Percentiles rank a stretch among this genome's conserved stretches.
These are phyloP conservation scores for Drosophila nebulosa DNA, from an alignment of 1,140 invertebrate species.

Conservation along the genomic window DNA sequence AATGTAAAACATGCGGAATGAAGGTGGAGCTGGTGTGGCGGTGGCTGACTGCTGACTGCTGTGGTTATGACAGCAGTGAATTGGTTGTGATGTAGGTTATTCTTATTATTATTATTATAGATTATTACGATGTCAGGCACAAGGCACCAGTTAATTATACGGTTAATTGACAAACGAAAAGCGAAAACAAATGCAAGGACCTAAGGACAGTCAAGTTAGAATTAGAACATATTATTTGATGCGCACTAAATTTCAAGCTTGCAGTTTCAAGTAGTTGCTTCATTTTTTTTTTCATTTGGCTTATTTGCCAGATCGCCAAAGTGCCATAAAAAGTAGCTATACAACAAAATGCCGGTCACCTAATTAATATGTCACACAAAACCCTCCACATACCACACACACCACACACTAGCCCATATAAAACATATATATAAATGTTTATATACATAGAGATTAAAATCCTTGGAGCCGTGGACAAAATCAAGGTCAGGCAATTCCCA, in stretches of 20 bases:
- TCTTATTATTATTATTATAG: conserved; percentile 9
- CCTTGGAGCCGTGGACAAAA: conserved; percentile 28
- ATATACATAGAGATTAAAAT: conserved; percentile 11
- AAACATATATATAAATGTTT: conserved; percentile 41
- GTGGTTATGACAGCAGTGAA: background rate
- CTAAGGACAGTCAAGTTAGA: conserved; percentile 57
- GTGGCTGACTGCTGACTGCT: conserved; percentile 17
- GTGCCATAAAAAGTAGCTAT: conserved; percentile 22
- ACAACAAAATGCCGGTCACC: conserved; percentile 12
- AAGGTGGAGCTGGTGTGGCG: too few relatives aligned
- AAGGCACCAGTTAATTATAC: conserved; percentile 68
- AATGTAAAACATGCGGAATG: too few relatives aligned
- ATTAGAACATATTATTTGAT: conserved; percentile 21
- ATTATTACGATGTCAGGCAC: conserved; percentile 51
- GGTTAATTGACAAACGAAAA: conserved; percentile 70
- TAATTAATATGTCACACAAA: conserved; percentile 63
- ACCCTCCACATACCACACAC: background rate
- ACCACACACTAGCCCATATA: background rate
- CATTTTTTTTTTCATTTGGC: conserved; percentile 17
- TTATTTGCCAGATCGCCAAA: conserved; percentile 14
- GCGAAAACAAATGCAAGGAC: conserved; percentile 16
- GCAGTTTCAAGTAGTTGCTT: conserved; percentile 8
- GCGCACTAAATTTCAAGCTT: too few relatives aligned
- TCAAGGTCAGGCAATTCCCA: conserved; percentile 44
- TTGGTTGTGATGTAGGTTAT: conserved; percentile 53